A percentile compares a stretch with the other conserved stretches of the same genome.
These are phyloP conservation scores for Delichon dasypus DNA, from an alignment of 2,797 vertebrate genomes.

Conservation along the genomic window DNA sequence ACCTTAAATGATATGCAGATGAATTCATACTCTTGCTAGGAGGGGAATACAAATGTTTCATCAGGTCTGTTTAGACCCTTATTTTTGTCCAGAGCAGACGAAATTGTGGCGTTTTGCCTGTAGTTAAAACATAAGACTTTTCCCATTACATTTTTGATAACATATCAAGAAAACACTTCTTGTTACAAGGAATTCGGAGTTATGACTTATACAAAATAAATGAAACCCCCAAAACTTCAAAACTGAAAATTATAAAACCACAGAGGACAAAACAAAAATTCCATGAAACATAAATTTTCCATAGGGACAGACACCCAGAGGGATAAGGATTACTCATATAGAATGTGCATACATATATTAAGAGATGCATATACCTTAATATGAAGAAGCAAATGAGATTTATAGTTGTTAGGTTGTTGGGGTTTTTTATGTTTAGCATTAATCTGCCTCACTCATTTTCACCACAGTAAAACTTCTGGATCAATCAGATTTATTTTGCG, in stretches of 20 bases:
- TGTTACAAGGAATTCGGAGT: background rate
- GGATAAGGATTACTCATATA: background rate
- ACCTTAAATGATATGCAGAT: background rate
- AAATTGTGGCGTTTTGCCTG: slow-evolving; percentile 7
- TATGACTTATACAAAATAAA: slow-evolving; percentile 34
- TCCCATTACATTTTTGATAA: slow-evolving; percentile 14
- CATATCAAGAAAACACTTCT: background rate
- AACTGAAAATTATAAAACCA: slow-evolving; percentile 10
- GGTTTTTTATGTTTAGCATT: background rate
- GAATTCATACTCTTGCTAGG: background rate
- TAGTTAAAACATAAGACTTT: slow-evolving; percentile 38
- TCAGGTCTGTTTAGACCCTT: background rate
- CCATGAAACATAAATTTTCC: background rate
- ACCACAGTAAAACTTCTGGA: background rate
- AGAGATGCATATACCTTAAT: background rate
- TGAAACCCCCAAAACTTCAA: background rate
- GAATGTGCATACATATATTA: background rate
- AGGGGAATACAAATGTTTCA: background rate
- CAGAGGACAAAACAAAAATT: background rate
- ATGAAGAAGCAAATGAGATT: background rate
- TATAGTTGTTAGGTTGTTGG: background rate
- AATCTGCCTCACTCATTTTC: background rate
- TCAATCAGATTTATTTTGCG: background rate
- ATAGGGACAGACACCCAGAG: background rate
- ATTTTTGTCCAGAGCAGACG: background rate